phyloP scores from a whole-genome alignment of 1,140 invertebrate species.

The Ctenoplectra terminalis region DNA sequence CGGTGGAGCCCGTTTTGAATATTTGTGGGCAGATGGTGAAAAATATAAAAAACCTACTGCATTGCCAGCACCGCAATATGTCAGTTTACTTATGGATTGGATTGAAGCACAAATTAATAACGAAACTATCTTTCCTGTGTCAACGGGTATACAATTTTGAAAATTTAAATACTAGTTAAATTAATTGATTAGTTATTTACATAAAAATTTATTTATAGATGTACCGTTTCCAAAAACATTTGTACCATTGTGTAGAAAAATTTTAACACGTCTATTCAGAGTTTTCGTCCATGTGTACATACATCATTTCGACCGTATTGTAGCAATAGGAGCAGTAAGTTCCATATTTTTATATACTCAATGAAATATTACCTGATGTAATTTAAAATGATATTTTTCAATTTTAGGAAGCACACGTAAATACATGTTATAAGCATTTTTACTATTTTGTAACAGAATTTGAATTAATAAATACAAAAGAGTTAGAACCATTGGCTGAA shows the following conservation, averaged over 20 bases:
- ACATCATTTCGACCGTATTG: conserved; percentile 96
- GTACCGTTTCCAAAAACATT: conserved; percentile 96
- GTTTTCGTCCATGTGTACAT: conserved; percentile 99
- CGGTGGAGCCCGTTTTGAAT: conserved; percentile 94
- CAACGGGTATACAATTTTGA: conserved; percentile 84
- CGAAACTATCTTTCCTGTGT: conserved; percentile 92
- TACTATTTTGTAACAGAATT: conserved; percentile 97
- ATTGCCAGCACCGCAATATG: conserved; percentile 94
- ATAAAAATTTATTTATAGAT: conserved; percentile 84
- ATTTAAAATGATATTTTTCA: conserved; percentile 51
- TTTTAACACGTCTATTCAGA: conserved; percentile 94
- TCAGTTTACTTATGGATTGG: conserved; percentile 96
- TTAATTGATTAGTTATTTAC: conserved; percentile 58
- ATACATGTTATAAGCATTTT: conserved; percentile 98
- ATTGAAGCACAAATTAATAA: conserved; percentile 97
- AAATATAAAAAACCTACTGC: conserved; percentile 95
- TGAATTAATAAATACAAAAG: conserved; percentile 92
- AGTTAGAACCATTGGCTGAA: conserved; percentile 93
- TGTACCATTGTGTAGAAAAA: conserved; percentile 91
- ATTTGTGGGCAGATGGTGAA: conserved; percentile 95
- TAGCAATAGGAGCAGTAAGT: conserved; percentile 94
- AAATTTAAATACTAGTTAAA: conserved; percentile 3
- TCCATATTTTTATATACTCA: neutral
- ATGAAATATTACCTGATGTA: neutral
- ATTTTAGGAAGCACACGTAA: conserved; percentile 95